Base-by-base conservation (phyloP, 2,888 invertebrate species). In the Lissocephala sabroskyi region DNA sequence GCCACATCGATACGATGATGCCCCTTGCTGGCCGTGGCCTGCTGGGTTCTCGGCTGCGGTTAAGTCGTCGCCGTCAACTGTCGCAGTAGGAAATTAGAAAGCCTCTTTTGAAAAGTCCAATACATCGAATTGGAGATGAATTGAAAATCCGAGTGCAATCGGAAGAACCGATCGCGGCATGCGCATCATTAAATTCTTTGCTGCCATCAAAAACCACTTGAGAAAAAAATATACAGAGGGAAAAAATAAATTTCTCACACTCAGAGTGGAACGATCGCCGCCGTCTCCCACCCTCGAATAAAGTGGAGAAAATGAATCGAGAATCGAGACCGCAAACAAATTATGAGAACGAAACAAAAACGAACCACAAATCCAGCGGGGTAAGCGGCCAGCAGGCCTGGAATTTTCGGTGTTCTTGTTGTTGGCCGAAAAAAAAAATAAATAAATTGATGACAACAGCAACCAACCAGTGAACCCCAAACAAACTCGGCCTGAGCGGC, bases 161-260 rank as follows among this genome's bases (percentile, higher is more conserved):
- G 23, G 23, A 5, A 23, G 7, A 45, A 29, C 28, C 37, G 36
- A 14, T 11, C 30, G 76, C 58, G 71, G 71, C 68, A 71, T 66
- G 65, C 70, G 66, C 71, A 70, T 70, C 70, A 70, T 70, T 70
- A 70, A 70, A 70, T 77, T 70, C 77, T 70, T 70, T 71, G 64
- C 74, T 76, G 75, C 51, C 73, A 68, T 68, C 68, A 68, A 68
- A 68, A 68, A 68, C 75, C 68, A 77, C 77, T 68, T 68, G 68
- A 77, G 77, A 78, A 71, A 45, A 71, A 71, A 71, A 71, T 67
- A 71, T n/a, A n/a, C n/a, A n/a, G n/a, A n/a, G n/a, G n/a, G n/a
- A n/a, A n/a, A n/a, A n/a, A n/a, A n/a, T n/a, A n/a, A n/a, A n/a
- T 65, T 75, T 71, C 71, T 78, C 71, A 71, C 78, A 77, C 75